Evolutionary conservation across 2,888 invertebrate genomes (phyloP).

Genomic region (Eristalinus aeneus): DNA sequence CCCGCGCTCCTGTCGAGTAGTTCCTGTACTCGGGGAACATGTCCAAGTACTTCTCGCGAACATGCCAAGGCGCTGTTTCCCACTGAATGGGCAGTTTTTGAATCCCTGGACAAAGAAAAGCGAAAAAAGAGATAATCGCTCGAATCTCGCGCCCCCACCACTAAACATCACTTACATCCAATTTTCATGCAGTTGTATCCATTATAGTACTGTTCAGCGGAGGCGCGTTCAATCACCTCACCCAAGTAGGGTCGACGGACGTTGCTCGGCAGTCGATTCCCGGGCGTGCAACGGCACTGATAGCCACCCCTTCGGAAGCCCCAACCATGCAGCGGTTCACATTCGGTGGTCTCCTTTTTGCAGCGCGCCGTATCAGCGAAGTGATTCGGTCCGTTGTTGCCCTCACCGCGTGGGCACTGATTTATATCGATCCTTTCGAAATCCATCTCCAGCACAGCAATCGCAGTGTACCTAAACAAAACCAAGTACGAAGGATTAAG

Average conservation of each 20-base stretch:
- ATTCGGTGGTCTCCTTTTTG: constrained; percentile 95
- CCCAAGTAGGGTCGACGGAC: constrained; percentile 95
- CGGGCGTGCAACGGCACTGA: constrained; percentile 95
- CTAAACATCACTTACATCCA: constrained; percentile 87
- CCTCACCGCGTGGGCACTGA: constrained; percentile 94
- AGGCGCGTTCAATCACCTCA: constrained; percentile 95
- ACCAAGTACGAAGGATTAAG: not conserved
- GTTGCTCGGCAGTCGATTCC: constrained; percentile 91
- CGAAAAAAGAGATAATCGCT: not conserved
- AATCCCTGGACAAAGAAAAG: constrained; percentile 84
- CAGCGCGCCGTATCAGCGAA: constrained; percentile 95
- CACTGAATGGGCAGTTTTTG: constrained; percentile 92
- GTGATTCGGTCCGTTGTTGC: constrained; percentile 93
- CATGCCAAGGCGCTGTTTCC: constrained; percentile 87
- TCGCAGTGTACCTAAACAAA: constrained; percentile 90
- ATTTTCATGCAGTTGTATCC: constrained; percentile 95
- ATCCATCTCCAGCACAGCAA: constrained; percentile 96
- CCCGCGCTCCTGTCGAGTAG: constrained; percentile 84
- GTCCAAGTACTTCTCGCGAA: constrained; percentile 89
- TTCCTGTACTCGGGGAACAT: constrained; percentile 88
- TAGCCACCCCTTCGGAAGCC: constrained; percentile 97
- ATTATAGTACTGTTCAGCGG: constrained; percentile 95
- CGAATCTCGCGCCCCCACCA: not conserved
- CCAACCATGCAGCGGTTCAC: constrained; percentile 97
- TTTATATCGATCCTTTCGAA: constrained; percentile 98